Percentiles rank a stretch among this genome's conserved stretches.
phyloP scores from a whole-genome alignment of 2,797 vertebrate species.

The Intellagama lesueurii region DNA sequence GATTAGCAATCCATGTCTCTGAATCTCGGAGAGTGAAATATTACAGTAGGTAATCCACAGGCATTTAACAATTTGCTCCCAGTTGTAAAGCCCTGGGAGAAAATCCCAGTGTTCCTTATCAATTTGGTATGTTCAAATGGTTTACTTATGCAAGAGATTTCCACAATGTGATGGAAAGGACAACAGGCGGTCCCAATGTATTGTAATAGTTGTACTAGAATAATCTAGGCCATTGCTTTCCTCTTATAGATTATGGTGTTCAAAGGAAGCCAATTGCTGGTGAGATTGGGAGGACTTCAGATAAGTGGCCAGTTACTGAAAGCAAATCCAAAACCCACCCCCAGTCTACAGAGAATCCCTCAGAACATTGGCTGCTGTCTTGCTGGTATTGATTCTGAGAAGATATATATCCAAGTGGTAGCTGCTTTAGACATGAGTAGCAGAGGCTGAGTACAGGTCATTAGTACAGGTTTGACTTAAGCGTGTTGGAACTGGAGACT shows the following conservation, averaged over 20 bases:
- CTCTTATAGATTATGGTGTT: neutral
- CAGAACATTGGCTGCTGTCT: neutral
- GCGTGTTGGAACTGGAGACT: neutral
- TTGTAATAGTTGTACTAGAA: neutral
- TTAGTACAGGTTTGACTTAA: neutral
- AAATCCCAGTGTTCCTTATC: slow-evolving; percentile 23
- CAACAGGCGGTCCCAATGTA: slow-evolving; percentile 47
- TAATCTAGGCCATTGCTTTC: neutral
- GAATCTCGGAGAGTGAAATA: slow-evolving; percentile 61
- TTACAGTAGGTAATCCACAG: slow-evolving; percentile 59
- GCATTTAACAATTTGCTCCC: slow-evolving; percentile 57
- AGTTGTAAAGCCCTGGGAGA: slow-evolving; percentile 41
- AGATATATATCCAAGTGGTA: neutral
- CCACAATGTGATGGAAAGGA: slow-evolving; percentile 58
- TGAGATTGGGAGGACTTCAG: neutral
- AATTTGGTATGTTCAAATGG: slow-evolving; percentile 46
- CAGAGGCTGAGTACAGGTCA: neutral
- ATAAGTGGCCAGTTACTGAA: neutral
- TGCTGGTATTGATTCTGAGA: neutral
- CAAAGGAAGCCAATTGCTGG: neutral
- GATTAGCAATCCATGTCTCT: slow-evolving; percentile 57
- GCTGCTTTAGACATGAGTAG: neutral
- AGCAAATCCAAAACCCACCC: neutral
- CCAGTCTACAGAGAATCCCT: neutral
- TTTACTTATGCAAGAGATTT: slow-evolving; percentile 61